Evolutionary conservation across 1,140 invertebrate genomes (phyloP), one percentile per base, ranked within the genome.

Genomic region (Temnothorax nylanderi): DNA sequence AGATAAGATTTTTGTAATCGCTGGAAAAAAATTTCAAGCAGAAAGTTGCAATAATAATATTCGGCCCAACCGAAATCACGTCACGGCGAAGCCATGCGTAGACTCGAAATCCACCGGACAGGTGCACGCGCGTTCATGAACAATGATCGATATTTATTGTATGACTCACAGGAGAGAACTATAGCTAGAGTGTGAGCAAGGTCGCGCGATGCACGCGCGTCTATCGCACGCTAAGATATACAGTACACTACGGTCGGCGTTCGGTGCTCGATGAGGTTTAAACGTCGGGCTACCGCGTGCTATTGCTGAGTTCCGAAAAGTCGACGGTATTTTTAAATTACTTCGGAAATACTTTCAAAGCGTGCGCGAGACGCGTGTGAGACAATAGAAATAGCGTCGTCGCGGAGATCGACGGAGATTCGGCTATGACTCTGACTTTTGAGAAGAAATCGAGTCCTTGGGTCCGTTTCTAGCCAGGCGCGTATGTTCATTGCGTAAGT

Each of bases 121-220:
- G 65, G 41, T 75, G 71, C 16, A 56, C 60, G 44, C 54, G 44
- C 67, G 54, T 87, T 90, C 89, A 84, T 87, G 85, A 76, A 87
- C 86, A 91, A 93, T 92, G 92, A 93, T 94, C 93, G 94, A 94
- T 94, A 94, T 94, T 93, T 92, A 90, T 92, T 89, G 78, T 85
- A 76, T 94, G 93, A 94, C 82, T 94, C 92, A 94, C 60, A 84
- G 37, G 82, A 87, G 81, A 89, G 74, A 67, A 85, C 87, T 91
- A 86, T 86, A 90, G 91, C 86, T 90, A 64, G 34, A 64, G 56
- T 76, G 41, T 84, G 41, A 88, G 84, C 90, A 94, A 93, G 92
- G 93, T 91, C 92, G 90, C 69, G 51, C 60, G 82, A 62, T 91
- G 69, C 86, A 89, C 62, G 77, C 87, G 77, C 88, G 89, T 92